Evolutionary conservation across 2,797 vertebrate genomes (phyloP).

Genomic region (Psittacula echo): DNA sequence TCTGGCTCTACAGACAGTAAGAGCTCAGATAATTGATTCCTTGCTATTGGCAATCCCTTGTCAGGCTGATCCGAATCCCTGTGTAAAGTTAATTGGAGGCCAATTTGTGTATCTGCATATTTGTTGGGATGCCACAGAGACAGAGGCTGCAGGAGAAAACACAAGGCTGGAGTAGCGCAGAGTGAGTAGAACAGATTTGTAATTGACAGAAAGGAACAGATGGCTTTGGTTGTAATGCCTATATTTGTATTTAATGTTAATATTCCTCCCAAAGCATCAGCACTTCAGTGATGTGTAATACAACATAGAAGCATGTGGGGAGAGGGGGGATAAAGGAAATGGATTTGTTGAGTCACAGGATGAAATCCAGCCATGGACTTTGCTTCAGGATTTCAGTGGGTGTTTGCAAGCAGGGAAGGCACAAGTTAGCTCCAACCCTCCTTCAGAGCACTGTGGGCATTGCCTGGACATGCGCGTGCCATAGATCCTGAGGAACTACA

Average conservation of each 20-base stretch:
- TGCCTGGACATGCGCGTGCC: accelerated
- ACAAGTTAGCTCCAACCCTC: background rate
- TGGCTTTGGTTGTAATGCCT: slow-evolving; percentile 26
- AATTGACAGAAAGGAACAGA: background rate
- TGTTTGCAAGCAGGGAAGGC: background rate
- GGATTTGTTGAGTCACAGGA: accelerated
- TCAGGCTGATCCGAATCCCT: background rate
- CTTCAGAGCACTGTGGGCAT: background rate
- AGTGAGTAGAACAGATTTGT: background rate
- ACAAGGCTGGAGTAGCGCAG: background rate
- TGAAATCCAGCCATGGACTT: background rate
- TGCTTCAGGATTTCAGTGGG: background rate
- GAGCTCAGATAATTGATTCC: background rate
- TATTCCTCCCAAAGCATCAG: background rate
- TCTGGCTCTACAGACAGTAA: background rate
- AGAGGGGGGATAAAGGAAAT: background rate
- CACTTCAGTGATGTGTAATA: background rate
- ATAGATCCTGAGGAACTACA: accelerated
- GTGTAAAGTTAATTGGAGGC: background rate
- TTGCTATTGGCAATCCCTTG: background rate
- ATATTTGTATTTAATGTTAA: slow-evolving; percentile 12
- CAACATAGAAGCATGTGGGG: background rate
- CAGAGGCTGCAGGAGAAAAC: slow-evolving; percentile 13
- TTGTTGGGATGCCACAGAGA: background rate
- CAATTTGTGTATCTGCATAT: background rate